Evolutionary conservation across 2,797 vertebrate species (phyloP).

Genomic region (Myotis myotis): DNA sequence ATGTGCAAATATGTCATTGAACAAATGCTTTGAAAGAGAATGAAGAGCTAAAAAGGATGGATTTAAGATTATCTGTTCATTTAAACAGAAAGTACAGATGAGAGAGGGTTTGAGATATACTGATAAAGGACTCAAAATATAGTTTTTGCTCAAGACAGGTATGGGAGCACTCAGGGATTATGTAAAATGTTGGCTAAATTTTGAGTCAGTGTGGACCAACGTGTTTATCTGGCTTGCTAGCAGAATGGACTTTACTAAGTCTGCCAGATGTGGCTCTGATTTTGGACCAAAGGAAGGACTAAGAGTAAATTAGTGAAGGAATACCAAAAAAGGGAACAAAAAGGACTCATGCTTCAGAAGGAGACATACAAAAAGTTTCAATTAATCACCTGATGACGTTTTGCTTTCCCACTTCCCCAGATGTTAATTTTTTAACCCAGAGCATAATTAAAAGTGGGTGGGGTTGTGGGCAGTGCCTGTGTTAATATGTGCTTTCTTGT

Average conservation of each 20-base stretch:
- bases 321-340: neutral
- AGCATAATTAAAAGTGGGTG: neutral
- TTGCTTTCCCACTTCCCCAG: neutral
- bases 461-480: neutral
- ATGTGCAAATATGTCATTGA: neutral
- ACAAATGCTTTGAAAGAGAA: conserved; percentile 2
- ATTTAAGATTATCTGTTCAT: neutral
- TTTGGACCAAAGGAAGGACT: neutral
- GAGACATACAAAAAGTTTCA: neutral
- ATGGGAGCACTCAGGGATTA: neutral
- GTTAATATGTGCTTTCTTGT: neutral
- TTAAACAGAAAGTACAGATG: neutral
- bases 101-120: neutral
- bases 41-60: neutral
- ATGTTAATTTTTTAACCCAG: conserved; percentile 17
- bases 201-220: neutral
- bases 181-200: neutral
- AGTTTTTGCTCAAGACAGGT: neutral
- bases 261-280: neutral
- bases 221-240: neutral
- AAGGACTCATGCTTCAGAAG: neutral
- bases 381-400: neutral
- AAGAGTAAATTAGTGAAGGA: neutral
- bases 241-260: neutral
- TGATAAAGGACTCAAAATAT: neutral